Evolutionary conservation across 2,888 invertebrate species (phyloP).

Genomic region (Eupithecia vulgata): DNA sequence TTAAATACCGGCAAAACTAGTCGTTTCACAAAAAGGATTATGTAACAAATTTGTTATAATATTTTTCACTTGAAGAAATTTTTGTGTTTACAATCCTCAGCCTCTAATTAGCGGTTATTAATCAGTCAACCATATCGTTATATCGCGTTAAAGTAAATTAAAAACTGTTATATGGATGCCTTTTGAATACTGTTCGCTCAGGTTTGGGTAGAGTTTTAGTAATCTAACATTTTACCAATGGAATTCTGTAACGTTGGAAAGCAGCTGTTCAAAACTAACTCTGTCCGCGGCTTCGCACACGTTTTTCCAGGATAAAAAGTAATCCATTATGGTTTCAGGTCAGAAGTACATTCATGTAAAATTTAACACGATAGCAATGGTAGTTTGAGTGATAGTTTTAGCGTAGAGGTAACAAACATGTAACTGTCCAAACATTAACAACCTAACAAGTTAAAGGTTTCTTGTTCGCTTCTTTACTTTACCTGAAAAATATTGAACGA

Average conservation of each 20-base stretch:
- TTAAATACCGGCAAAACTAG: conserved; percentile 28
- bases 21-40: conserved; percentile 28
- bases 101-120: conserved; percentile 13
- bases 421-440: too few species aligned
- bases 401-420: not conserved
- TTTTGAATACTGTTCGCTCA: not conserved
- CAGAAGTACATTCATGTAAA: not conserved
- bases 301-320: not conserved
- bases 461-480: too few species aligned
- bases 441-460: too few species aligned
- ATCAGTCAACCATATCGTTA: not conserved
- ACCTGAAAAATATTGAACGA: too few species aligned
- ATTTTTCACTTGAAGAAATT: not conserved
- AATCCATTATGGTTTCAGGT: not conserved
- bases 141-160: conserved; percentile 5
- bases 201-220: not conserved
- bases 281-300: not conserved
- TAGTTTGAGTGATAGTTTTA: not conserved
- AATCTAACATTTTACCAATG: not conserved
- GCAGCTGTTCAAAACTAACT: not conserved
- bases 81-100: not conserved
- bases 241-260: not conserved
- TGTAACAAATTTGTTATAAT: conserved; percentile 29
- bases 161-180: not conserved
- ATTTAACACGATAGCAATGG: not conserved